Evolutionary conservation across 2,888 invertebrate species (phyloP), one percentile per base, ranked within the genome.

Genomic region (Beris chalybata): DNA sequence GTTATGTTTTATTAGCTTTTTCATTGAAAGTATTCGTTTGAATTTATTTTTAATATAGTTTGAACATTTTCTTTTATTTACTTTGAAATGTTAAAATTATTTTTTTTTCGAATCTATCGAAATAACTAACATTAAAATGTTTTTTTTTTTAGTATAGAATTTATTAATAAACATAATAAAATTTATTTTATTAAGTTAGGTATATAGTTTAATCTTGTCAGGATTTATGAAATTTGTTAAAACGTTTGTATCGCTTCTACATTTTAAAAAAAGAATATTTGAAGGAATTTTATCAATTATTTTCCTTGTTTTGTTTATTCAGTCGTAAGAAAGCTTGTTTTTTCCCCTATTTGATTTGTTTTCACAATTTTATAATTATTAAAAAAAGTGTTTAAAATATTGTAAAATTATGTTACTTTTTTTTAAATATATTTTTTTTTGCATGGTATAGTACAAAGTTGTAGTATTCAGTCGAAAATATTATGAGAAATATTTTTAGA

Each of bases 241-340:
- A 50, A 50, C 50, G 43, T 52, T 22, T 38, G 44, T 52, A 9
- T 52, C 9, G 22, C 50, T 48, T 11, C 32, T 45, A 59, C 22
- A 59, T 59, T n/a, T 47, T 48, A 29, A 32, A 50, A 61, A 50
- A n/a, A 32, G 31, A 38, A 38, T 44, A 22, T 52, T 50, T 43
- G 15, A 52, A 61, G 30, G 30, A 57, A n/a, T 63, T 64, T 12
- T 32, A 47, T 11, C 64, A 69, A 56, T 15, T 45, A 38, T 56
- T 67, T 43, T 68, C 31, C 13, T 30, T 53, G 53, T 66, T 56
- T 58, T 44, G 69, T 67, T 61, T 68, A 64, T 67, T 71, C 71
- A 71, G 71, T 71, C 71, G 71, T 71, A 71, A 54, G 44, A 44
- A 64, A 54, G 54, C 31, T 64, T 64, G 43, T 44, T 64, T 54